These are phyloP conservation scores for Astreopora myriophthalma DNA, from an alignment of 64 coral and sea anemone genomes.

Conservation along the genomic window DNA sequence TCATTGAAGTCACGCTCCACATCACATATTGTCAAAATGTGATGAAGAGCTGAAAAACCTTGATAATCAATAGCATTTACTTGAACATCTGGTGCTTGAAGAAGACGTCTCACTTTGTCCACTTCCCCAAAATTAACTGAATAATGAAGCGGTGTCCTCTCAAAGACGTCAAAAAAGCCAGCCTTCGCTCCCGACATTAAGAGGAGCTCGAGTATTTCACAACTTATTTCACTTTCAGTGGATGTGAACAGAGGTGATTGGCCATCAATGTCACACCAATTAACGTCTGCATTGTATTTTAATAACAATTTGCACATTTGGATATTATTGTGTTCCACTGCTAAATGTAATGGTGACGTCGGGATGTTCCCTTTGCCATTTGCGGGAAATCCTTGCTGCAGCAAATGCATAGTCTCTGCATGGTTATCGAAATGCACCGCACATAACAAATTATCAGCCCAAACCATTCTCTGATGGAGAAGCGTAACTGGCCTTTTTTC, in stretches of 20 bases:
- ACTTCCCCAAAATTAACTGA: not conserved
- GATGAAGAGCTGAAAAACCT: not conserved
- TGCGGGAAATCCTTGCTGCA: not conserved
- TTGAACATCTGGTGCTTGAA: not conserved
- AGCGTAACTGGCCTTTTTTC: not conserved
- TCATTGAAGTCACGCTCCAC: not conserved
- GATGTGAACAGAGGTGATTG: constrained; percentile 1
- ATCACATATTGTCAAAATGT: not conserved
- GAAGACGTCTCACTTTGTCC: not conserved
- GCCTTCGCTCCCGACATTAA: not conserved
- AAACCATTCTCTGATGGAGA: not conserved
- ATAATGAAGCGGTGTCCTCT: constrained; percentile 9
- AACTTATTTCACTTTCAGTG: not conserved
- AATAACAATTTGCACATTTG: constrained; percentile 10
- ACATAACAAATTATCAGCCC: not conserved
- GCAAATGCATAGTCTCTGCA: not conserved
- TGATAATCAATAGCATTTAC: not conserved
- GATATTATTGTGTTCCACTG: not conserved
- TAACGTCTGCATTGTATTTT: constrained; percentile 5
- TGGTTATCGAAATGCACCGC: constrained; percentile 5
- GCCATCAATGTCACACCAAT: not conserved
- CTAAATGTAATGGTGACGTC: not conserved
- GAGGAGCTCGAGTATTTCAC: not conserved
- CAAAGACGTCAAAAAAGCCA: not conserved
- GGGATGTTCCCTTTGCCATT: not conserved